A percentile compares a stretch with the other conserved stretches of the same genome.
Conservation (phyloP, 1,140 invertebrate genomes). For the Eciton burchellii region DNA sequence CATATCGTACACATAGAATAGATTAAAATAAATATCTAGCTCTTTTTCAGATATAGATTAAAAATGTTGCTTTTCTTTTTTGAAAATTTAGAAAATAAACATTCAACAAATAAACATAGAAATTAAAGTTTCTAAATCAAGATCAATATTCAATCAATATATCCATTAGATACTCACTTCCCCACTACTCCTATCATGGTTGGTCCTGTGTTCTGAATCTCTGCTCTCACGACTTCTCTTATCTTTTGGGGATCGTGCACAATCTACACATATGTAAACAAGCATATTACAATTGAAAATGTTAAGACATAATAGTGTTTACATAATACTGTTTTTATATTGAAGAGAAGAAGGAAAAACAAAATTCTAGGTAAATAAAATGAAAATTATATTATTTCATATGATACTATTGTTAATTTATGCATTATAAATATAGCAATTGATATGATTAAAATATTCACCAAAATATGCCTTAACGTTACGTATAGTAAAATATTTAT, state of each 20-base stretch:
- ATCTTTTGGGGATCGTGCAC: slow-evolving; percentile 93
- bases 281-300: slow-evolving; percentile 82
- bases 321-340: slow-evolving; percentile 78
- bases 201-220: slow-evolving; percentile 93
- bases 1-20: not conserved
- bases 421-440: not conserved
- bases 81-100: too few species aligned
- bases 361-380: slow-evolving; percentile 65
- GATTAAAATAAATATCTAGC: not conserved
- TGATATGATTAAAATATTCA: slow-evolving; percentile 6
- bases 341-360: slow-evolving; percentile 65
- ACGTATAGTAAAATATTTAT: too few species aligned
- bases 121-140: slow-evolving; percentile 16
- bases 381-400: slow-evolving; percentile 2
- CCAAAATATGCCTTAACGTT: slow-evolving; percentile 4
- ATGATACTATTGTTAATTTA: not conserved
- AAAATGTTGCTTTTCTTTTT: not conserved
- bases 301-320: slow-evolving; percentile 79
- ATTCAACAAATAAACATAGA: too few species aligned
- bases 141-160: not conserved
- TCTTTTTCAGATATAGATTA: not conserved
- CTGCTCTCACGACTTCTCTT: slow-evolving; percentile 91
- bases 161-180: slow-evolving; percentile 86
- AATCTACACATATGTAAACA: slow-evolving; percentile 87
- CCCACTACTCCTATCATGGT: slow-evolving; percentile 93